Evolutionary conservation across 1,140 invertebrate genomes (phyloP).

Genomic region (Caenorhabditis briggsae): DNA sequence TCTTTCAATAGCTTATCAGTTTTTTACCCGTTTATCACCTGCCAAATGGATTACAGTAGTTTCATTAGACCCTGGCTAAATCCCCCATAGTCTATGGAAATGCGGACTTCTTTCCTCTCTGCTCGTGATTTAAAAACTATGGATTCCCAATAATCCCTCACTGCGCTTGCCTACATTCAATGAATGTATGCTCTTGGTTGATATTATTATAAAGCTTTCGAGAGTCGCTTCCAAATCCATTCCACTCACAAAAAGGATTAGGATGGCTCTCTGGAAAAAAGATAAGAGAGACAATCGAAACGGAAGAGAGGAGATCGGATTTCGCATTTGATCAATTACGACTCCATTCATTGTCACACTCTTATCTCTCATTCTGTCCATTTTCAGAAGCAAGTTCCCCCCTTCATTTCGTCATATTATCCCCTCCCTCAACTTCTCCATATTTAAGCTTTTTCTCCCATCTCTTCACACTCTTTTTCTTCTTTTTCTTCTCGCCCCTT

Average conservation of each 20-base stretch:
- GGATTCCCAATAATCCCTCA: too few species aligned
- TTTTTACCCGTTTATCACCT: too few species aligned
- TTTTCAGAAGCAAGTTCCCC: not conserved
- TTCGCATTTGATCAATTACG: constrained; percentile 3
- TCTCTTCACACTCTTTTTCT: not conserved
- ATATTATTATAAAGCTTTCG: constrained; percentile 7
- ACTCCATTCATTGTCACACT: constrained; percentile 8
- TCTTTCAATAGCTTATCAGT: too few species aligned
- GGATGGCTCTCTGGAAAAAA: not conserved
- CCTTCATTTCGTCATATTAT: not conserved
- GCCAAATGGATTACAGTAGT: too few species aligned
- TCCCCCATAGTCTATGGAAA: too few species aligned
- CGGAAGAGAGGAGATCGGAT: not conserved
- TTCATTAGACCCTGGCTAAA: too few species aligned
- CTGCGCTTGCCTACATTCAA: too few species aligned
- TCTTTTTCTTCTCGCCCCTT: constrained; percentile 3
- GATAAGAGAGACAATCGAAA: not conserved
- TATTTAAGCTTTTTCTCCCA: not conserved
- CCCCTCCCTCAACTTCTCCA: not conserved
- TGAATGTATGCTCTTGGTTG: too few species aligned
- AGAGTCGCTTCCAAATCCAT: not conserved
- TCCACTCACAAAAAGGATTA: not conserved
- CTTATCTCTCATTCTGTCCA: not conserved
- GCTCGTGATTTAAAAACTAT: too few species aligned
- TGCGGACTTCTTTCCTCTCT: too few species aligned